Percentiles rank a stretch among this genome's conserved stretches.
Conservation (phyloP, 2,797 vertebrate genomes). For the Melopsittacus undulatus region DNA sequence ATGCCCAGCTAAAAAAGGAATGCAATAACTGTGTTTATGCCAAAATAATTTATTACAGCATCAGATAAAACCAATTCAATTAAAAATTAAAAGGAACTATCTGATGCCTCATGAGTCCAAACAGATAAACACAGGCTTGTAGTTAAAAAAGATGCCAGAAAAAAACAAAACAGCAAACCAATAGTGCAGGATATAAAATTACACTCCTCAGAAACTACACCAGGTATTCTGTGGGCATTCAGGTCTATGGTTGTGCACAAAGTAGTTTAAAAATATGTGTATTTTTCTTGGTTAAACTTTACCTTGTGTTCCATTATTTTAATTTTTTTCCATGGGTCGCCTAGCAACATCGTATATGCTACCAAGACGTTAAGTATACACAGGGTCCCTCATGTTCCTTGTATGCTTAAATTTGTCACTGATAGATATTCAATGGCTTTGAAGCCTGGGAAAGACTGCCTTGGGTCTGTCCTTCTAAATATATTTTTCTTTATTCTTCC, state of each 20-base stretch:
- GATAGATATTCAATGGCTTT: neutral
- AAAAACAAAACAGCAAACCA: neutral
- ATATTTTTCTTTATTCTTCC: neutral
- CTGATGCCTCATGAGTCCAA: neutral
- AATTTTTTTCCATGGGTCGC: neutral
- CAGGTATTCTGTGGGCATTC: neutral
- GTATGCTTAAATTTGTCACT: neutral
- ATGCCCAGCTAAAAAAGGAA: neutral
- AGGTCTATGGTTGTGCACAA: neutral
- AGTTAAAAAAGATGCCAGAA: neutral
- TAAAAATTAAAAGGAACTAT: constrained; percentile 1
- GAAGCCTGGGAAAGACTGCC: neutral
- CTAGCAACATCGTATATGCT: neutral
- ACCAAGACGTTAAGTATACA: neutral
- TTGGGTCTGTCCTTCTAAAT: neutral
- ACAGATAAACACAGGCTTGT: neutral
- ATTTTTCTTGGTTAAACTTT: neutral
- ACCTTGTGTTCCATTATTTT: neutral
- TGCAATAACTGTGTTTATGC: neutral
- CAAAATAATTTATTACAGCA: neutral
- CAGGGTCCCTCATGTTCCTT: neutral
- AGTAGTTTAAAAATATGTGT: neutral
- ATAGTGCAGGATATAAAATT: neutral
- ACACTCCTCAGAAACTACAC: neutral
- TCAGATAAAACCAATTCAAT: constrained; percentile 8